Evolutionary conservation across 1,140 invertebrate species (phyloP).

Genomic region (Aphis craccivora): DNA sequence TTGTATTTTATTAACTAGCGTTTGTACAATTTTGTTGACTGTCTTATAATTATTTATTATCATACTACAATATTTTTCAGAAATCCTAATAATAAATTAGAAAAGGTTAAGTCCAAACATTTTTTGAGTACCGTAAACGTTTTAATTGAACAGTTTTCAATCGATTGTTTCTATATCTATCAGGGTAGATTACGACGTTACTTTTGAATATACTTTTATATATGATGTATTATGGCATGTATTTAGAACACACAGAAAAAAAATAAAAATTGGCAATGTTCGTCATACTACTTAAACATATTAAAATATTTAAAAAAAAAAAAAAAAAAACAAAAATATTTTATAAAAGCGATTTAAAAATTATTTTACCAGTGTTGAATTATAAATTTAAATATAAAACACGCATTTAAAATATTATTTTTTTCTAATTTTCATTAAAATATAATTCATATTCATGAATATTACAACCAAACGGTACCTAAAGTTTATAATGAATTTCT

Average conservation of each 20-base stretch:
- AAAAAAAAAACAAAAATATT: background rate
- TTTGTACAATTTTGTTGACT: background rate
- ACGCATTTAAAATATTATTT: background rate
- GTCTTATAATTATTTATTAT: background rate
- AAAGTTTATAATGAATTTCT: too few species aligned
- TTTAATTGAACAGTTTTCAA: background rate
- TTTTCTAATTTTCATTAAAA: background rate
- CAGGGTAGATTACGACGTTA: background rate
- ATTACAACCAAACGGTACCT: background rate
- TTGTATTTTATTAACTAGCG: background rate
- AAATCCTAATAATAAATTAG: background rate
- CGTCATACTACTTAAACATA: too few species aligned
- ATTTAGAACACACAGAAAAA: background rate
- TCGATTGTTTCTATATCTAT: background rate
- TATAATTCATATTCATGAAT: background rate
- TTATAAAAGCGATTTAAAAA: background rate
- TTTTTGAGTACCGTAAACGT: too few species aligned
- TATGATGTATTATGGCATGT: background rate
- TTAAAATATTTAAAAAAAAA: too few species aligned
- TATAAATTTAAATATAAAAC: conserved; percentile 3
- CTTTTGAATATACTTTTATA: background rate
- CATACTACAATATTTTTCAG: background rate
- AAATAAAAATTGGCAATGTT: background rate
- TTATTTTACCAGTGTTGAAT: background rate
- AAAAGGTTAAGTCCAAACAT: background rate